Base-by-base conservation (phyloP, 2,888 invertebrate species). In the Tribolium freemani region DNA sequence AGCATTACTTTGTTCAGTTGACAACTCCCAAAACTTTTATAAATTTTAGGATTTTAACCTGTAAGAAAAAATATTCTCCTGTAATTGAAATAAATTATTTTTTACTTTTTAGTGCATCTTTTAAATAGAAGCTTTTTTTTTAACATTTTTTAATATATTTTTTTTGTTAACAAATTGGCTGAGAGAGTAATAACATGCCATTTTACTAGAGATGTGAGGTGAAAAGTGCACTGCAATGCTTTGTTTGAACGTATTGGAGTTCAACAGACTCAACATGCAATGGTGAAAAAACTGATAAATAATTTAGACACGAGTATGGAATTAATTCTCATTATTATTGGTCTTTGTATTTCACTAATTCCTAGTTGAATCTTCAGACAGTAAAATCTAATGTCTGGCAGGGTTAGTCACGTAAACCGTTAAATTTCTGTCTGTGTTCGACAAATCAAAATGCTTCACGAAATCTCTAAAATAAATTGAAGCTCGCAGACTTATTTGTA, bases 381-480 rank as follows among this genome's bases (percentile, higher is more conserved):
- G 13, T 10, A 45, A 45, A 45, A 21, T 58, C 58, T 46, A 58
- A 21, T 58, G 26, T 30, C 58, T 9, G 5, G 58, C 58, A 46
- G 46, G 3, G n/a, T 20, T 26, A 21, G 58, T 58, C 58, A 58
- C 58, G 58, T 13, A 57, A 38, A 13, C 44, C 16, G 38, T 38
- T 57, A 58, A 58, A 58, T 58, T 46, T 58, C 58, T 6, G 26
- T 58, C 58, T 21, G 46, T 44, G 44, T 20, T 46, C 45, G 45
- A 21, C 16, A 20, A 46, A 58, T 58, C 58, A 58, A 46, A 58
- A 46, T n/a, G 11, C 13, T 21, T 20, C 45, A 20, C 45, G 58
- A 58, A 58, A 58, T 58, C 58, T 45, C 46, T 16, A 20, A 46
- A 46, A 58, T 58, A 58, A 58, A 58, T 45, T 58, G 58, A 51